These are phyloP conservation scores for Epinephelus fuscoguttatus DNA, from an alignment of 2,113 vertebrate species.

Conservation along the genomic window DNA sequence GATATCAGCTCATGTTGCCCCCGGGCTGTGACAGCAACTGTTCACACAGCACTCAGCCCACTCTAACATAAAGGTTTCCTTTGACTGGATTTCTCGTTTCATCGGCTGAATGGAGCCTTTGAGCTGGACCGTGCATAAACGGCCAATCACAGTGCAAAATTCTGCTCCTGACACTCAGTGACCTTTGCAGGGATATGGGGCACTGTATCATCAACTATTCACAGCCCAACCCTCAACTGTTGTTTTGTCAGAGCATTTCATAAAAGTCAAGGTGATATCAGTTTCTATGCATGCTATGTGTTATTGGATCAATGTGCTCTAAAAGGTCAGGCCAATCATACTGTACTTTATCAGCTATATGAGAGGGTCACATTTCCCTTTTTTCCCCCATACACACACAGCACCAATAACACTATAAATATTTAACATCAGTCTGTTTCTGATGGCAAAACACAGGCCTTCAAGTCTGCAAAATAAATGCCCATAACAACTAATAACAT, in stretches of 20 bases:
- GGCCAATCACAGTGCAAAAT: conserved; percentile 1
- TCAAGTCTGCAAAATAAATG: neutral
- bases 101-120: conserved; percentile 65
- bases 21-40: neutral
- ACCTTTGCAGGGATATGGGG: neutral
- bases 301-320: neutral
- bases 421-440: neutral
- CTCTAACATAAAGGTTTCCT: conserved; percentile 50
- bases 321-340: neutral
- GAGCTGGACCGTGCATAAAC: conserved; percentile 10
- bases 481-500: neutral
- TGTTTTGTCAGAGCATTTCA: neutral
- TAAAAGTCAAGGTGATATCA: neutral
- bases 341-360: neutral
- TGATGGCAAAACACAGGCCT: neutral
- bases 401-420: neutral
- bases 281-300: neutral
- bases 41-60: neutral
- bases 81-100: conserved; percentile 37
- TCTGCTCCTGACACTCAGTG: conserved; percentile 5
- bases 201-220: neutral
- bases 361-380: neutral
- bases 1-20: neutral
- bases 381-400: neutral
- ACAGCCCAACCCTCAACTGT: neutral